Percentiles rank a stretch among this genome's conserved stretches.
These are phyloP conservation scores for Thunnus albacares DNA, from an alignment of 2,797 vertebrate genomes.

Conservation along the genomic window DNA sequence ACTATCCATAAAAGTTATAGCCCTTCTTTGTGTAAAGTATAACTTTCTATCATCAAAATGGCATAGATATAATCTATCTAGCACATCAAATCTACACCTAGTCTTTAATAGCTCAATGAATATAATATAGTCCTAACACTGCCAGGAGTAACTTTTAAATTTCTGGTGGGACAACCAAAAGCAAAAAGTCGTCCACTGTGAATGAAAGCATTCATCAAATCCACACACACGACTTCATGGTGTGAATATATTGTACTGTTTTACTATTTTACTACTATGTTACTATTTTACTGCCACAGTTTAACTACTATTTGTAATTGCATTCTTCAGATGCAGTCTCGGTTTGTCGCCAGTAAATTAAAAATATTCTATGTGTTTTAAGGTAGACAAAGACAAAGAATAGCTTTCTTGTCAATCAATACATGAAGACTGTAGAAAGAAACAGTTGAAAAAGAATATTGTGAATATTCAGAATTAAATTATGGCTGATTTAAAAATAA, in stretches of 20 bases:
- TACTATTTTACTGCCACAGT: constrained; percentile 14
- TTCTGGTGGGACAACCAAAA: constrained; percentile 31
- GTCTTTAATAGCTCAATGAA: constrained; percentile 45
- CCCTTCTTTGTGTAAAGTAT: constrained; percentile 17
- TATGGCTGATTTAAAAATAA: background rate
- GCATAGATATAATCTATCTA: constrained; percentile 39
- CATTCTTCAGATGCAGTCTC: background rate
- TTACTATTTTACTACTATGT: too few species aligned
- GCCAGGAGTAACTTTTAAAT: constrained; percentile 38
- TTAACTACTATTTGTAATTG: background rate
- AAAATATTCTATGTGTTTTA: background rate
- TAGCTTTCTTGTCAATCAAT: too few species aligned
- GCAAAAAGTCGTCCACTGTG: constrained; percentile 28
- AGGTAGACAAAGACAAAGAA: background rate
- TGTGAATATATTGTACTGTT: background rate
- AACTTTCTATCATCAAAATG: constrained; percentile 27
- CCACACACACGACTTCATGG: constrained; percentile 1
- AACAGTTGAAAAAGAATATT: background rate
- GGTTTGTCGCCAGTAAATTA: background rate
- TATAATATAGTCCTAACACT: constrained; percentile 29
- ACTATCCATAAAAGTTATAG: constrained; percentile 28
- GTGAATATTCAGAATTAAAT: background rate
- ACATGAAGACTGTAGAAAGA: too few species aligned
- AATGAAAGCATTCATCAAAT: constrained; percentile 22
- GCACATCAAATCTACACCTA: constrained; percentile 36